Percentiles rank a stretch among this genome's conserved stretches.
These are phyloP conservation scores for Goniozus legneri DNA, from an alignment of 1,140 invertebrate genomes.

Conservation along the genomic window DNA sequence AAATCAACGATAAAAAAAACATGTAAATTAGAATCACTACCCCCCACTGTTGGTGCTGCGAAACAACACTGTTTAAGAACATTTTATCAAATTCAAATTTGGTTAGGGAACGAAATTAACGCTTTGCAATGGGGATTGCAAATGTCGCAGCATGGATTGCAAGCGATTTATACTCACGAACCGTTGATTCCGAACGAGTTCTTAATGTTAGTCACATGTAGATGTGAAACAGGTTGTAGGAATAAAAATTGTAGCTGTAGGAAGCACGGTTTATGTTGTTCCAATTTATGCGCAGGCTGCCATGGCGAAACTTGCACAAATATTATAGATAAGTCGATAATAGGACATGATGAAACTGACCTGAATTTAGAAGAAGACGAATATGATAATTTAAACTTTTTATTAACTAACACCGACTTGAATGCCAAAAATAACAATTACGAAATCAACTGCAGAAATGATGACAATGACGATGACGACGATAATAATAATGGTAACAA, in stretches of 20 bases:
- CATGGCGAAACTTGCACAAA: not conserved
- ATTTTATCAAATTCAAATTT: not conserved
- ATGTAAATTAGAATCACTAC: not conserved
- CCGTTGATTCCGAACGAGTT: not conserved
- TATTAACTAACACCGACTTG: not conserved
- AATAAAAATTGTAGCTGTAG: not conserved
- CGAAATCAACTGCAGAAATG: too few species aligned
- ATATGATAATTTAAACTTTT: not conserved
- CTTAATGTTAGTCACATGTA: not conserved
- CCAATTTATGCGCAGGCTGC: not conserved
- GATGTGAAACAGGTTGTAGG: not conserved
- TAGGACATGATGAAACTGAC: not conserved
- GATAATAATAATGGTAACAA: not conserved
- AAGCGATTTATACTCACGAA: not conserved
- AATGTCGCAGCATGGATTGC: not conserved
- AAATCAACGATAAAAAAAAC: not conserved
- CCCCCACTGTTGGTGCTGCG: not conserved
- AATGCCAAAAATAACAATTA: not conserved
- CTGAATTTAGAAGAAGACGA: not conserved
- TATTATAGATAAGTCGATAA: not conserved
- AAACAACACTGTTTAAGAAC: not conserved
- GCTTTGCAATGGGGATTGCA: not conserved
- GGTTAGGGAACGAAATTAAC: not conserved
- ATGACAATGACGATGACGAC: not conserved
- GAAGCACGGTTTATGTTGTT: not conserved